Evolutionary conservation across 2,888 invertebrate species (phyloP), one percentile per base, ranked within the genome.

Genomic region (Caenorhabditis macrosperma): DNA sequence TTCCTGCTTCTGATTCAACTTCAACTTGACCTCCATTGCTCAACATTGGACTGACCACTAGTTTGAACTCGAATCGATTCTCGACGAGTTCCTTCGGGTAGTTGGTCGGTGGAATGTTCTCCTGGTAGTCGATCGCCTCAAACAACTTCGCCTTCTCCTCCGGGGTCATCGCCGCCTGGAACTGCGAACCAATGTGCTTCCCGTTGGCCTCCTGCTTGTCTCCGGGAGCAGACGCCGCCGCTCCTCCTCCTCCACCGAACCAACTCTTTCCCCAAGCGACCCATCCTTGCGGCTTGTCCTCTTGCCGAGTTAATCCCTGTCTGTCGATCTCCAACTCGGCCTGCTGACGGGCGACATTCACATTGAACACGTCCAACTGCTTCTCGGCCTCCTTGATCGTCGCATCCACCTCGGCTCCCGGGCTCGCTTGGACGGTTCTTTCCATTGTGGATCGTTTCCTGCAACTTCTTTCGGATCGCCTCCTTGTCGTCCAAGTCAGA

Each of bases 91-190:
- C 91, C 81, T 91, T 92, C 2, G 93, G 93, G 67, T 92, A 91
- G 48, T 90, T 89, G 5, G 91, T 91, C 2, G 91, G 91, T 67
- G 90, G 91, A 55, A 93, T 93, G 91, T 95, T 95, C 92, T 98
- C 97, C 88, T 96, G 94, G 92, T 99, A 99, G 89, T 96, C 98
- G 90, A 99, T 97, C 1, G 98, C 98, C 82, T 94, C 94, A 92
- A 95, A 98, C 22, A 99, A 92, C 90, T 96, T 96, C 28, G 93
- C 93, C 91, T 97, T 98, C 91, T 99, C 99, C 0, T 95, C 95
- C n/a, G n/a, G n/a, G n/a, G n/a, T n/a, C n/a, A n/a, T n/a, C n/a
- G n/a, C n/a, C n/a, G n/a, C n/a, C n/a, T n/a, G n/a, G n/a, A n/a
- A n/a, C n/a, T n/a, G n/a, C n/a, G n/a, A n/a, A n/a, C n/a, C n/a